These are phyloP conservation scores for Acleris holmiana DNA, from an alignment of 2,888 invertebrate species.

Conservation along the genomic window DNA sequence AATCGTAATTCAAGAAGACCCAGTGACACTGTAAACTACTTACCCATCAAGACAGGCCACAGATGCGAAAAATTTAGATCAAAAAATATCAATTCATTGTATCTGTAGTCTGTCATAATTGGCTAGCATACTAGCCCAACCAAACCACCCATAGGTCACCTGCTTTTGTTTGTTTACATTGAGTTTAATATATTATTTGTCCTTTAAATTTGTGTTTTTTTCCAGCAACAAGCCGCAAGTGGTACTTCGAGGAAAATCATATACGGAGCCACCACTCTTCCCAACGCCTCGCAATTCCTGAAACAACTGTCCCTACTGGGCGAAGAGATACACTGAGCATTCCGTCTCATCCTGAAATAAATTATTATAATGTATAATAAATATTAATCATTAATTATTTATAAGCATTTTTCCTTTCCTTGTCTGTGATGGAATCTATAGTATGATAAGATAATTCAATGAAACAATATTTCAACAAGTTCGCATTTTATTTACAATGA, in stretches of 20 bases:
- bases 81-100: no score
- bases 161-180: no score
- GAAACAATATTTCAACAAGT: conserved; percentile 75
- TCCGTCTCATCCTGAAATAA: conserved; percentile 50
- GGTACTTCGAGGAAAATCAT: conserved; percentile 92
- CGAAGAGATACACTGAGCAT: conserved; percentile 87
- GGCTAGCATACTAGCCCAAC: no score
- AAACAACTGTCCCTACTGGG: conserved; percentile 94
- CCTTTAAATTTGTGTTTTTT: conserved; percentile 43
- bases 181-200: no score
- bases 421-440: conserved; percentile 32
- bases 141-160: no score
- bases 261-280: conserved; percentile 97
- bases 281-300: conserved; percentile 97
- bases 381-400: conserved; percentile 31
- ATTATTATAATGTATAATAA: conserved; percentile 40
- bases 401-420: conserved; percentile 26
- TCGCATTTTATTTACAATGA: conserved; percentile 85
- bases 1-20: no score
- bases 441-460: conserved; percentile 26
- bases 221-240: conserved; percentile 87
- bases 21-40: no score
- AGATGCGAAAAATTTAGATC: no score
- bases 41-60: no score
- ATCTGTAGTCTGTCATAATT: no score